phyloP scores from a whole-genome alignment of 2,888 invertebrate genomes.

The Xylota segnis region DNA sequence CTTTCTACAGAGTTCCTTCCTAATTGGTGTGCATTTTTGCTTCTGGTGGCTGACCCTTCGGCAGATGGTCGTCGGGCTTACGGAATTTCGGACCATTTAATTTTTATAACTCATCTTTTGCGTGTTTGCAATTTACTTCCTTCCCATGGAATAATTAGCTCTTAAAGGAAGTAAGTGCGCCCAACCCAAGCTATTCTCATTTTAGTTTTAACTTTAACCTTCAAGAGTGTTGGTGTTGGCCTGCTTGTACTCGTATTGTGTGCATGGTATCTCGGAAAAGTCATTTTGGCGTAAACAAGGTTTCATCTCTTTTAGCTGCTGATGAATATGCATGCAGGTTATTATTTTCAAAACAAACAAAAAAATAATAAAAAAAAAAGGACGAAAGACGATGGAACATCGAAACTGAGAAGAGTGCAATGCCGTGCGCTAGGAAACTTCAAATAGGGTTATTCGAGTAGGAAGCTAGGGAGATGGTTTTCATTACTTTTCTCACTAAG shows the following conservation, averaged over 20 bases:
- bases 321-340: constrained; percentile 39
- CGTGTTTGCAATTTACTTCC: constrained; percentile 36
- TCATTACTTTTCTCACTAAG: constrained; percentile 46
- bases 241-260: background rate
- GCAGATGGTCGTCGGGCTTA: constrained; percentile 13
- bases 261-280: constrained; percentile 1
- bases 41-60: constrained; percentile 18
- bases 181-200: background rate
- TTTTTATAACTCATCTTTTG: constrained; percentile 25
- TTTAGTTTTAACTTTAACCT: constrained; percentile 12
- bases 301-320: constrained; percentile 41
- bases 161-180: constrained; percentile 20
- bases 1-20: constrained; percentile 4
- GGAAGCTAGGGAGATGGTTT: constrained; percentile 12
- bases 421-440: constrained; percentile 17
- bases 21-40: constrained; percentile 22
- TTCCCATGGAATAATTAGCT: constrained; percentile 37
- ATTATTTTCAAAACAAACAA: constrained; percentile 23
- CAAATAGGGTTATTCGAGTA: constrained; percentile 6
- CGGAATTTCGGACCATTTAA: constrained; percentile 15
- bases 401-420: background rate
- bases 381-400: background rate
- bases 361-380: background rate
- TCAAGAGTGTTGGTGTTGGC: background rate
- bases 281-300: constrained; percentile 33